Evolutionary conservation across 1,140 invertebrate species (phyloP).

Genomic region (Gerris buenoi): DNA sequence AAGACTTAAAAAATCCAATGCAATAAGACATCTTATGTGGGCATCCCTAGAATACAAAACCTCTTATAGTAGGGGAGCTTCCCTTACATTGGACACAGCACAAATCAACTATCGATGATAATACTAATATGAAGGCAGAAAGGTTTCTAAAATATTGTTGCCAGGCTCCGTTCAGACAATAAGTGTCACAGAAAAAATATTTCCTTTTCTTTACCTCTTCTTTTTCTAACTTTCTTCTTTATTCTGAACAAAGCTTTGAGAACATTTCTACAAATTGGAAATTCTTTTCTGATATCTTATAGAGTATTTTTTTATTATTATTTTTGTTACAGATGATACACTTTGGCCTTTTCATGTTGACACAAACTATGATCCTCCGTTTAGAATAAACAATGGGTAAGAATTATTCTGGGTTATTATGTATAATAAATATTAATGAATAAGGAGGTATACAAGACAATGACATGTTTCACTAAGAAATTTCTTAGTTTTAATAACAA

Average conservation of each 20-base stretch:
- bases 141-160: too few species aligned
- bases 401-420: slow-evolving; percentile 15
- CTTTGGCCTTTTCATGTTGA: slow-evolving; percentile 65
- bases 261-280: background rate
- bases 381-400: slow-evolving; percentile 41
- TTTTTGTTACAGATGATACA: slow-evolving; percentile 45
- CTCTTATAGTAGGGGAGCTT: too few species aligned
- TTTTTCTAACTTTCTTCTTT: background rate
- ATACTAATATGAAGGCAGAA: too few species aligned
- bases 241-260: background rate
- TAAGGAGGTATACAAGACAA: too few species aligned
- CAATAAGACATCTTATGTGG: too few species aligned
- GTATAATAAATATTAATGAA: too few species aligned
- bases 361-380: slow-evolving; percentile 48
- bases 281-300: background rate
- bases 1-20: too few species aligned
- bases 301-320: background rate
- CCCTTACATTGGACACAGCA: too few species aligned
- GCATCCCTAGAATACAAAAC: too few species aligned
- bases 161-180: background rate
- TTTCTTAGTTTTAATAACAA: background rate
- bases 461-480: background rate
- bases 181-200: background rate
- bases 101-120: too few species aligned
- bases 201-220: background rate